phyloP scores from a whole-genome alignment of 2,797 vertebrate species.

The Steatocranus sp. region DNA sequence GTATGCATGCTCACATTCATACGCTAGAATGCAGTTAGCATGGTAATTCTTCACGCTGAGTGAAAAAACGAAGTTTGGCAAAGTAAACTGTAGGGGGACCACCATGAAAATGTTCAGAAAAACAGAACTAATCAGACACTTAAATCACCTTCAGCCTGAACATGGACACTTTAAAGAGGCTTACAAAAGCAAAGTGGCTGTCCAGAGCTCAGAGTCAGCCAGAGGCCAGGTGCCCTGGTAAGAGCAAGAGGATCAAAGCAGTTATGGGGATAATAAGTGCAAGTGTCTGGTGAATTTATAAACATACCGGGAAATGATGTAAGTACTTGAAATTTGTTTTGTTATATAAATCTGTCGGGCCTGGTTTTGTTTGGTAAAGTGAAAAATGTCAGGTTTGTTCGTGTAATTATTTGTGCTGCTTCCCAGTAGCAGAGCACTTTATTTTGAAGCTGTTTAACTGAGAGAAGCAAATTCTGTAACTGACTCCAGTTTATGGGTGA shows the following conservation, averaged over 20 bases:
- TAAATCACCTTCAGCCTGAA: not conserved
- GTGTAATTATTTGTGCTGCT: not conserved
- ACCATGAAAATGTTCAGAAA: not conserved
- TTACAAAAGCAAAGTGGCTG: not conserved
- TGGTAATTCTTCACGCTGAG: not conserved
- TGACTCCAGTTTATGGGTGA: not conserved
- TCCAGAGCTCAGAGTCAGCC: not conserved
- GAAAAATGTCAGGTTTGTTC: not conserved
- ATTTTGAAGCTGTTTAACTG: not conserved
- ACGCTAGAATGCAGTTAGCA: not conserved
- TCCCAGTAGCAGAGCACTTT: not conserved
- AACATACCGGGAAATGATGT: not conserved
- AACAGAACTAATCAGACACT: not conserved
- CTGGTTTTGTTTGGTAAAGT: not conserved
- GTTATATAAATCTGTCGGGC: not conserved
- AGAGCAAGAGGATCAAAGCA: not conserved
- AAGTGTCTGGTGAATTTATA: not conserved
- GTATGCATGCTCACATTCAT: not conserved
- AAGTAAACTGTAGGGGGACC: not conserved
- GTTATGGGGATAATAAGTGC: not conserved
- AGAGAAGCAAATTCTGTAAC: not conserved
- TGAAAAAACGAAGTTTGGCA: not conserved
- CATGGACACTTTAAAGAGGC: not conserved
- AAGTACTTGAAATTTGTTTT: not conserved
- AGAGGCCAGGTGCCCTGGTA: not conserved